A percentile compares a stretch with the other conserved stretches of the same genome.
Evolutionary conservation across 2,888 invertebrate species (phyloP).

Genomic region (Synanthedon tipuliformis): DNA sequence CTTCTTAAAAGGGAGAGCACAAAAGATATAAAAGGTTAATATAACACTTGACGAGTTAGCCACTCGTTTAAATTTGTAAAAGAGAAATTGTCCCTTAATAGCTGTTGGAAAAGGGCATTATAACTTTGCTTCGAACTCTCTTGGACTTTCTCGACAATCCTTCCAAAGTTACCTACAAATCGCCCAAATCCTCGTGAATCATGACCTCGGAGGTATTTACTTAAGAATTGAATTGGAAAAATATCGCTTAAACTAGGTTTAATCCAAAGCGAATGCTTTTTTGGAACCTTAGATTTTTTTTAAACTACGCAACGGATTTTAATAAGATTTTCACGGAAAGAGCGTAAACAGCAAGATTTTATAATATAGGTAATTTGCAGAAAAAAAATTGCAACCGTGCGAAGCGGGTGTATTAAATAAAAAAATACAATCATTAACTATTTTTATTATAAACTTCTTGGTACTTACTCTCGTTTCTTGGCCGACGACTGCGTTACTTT

Average conservation of each 20-base stretch:
- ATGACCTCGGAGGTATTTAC: neutral
- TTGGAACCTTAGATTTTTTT: too few relatives aligned
- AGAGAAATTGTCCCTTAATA: neutral
- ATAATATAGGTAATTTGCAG: too few relatives aligned
- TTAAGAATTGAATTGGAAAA: neutral
- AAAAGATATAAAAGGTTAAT: neutral
- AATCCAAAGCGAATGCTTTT: too few relatives aligned
- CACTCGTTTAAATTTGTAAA: neutral
- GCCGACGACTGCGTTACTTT: too few relatives aligned
- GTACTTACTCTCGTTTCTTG: too few relatives aligned
- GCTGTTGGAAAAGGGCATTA: neutral
- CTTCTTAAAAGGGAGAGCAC: neutral
- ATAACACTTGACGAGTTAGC: neutral
- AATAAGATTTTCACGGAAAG: too few relatives aligned
- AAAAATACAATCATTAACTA: too few relatives aligned
- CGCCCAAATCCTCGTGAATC: neutral
- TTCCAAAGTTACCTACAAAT: neutral
- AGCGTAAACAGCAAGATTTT: too few relatives aligned
- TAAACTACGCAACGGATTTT: too few relatives aligned
- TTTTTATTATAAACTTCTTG: too few relatives aligned
- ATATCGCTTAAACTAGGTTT: neutral
- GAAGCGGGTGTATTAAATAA: too few relatives aligned
- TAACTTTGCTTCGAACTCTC: neutral
- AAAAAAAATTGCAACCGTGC: too few relatives aligned
- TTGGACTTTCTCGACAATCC: neutral